These are phyloP conservation scores for Sarotherodon lohbergeri DNA, from an alignment of 2,113 vertebrate species.

Conservation along the genomic window DNA sequence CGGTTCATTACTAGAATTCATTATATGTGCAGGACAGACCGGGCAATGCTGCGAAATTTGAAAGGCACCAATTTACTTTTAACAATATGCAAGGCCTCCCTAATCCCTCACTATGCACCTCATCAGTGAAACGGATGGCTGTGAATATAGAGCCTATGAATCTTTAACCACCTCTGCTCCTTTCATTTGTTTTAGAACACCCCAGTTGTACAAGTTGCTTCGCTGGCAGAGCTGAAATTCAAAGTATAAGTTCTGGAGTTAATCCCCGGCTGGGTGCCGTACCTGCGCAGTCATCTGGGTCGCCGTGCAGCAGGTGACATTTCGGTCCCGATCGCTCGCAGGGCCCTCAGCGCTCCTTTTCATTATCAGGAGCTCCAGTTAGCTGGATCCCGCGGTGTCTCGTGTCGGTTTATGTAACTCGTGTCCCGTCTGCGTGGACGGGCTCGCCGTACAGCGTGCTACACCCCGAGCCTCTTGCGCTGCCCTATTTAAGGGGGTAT, in stretches of 20 bases:
- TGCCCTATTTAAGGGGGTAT: conserved; percentile 69
- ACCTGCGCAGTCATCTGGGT: conserved; percentile 24
- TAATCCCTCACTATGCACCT: conserved; percentile 45
- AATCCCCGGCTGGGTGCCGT: neutral
- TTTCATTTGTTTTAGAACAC: conserved; percentile 22
- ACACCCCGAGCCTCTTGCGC: conserved; percentile 27
- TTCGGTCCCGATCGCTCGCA: neutral
- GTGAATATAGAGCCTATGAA: conserved; percentile 31
- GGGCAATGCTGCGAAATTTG: conserved; percentile 35
- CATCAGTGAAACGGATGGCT: conserved; percentile 41
- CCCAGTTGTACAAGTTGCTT: conserved; percentile 12
- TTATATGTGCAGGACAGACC: conserved; percentile 40
- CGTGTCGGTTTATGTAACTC: conserved; percentile 6
- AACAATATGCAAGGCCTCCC: conserved; percentile 43
- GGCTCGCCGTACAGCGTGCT: conserved; percentile 17
- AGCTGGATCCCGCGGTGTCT: neutral
- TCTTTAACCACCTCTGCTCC: conserved; percentile 35
- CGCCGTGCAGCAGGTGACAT: conserved; percentile 1
- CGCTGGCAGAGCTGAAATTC: conserved; percentile 10
- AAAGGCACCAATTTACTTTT: conserved; percentile 60
- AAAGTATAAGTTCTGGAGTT: conserved; percentile 8
- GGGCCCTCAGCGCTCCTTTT: neutral
- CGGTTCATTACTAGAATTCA: conserved; percentile 56
- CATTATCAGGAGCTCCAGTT: neutral
- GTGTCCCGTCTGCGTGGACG: conserved; percentile 14